Base-by-base conservation (phyloP, 2,888 invertebrate genomes). In the Aricia artaxerxes region DNA sequence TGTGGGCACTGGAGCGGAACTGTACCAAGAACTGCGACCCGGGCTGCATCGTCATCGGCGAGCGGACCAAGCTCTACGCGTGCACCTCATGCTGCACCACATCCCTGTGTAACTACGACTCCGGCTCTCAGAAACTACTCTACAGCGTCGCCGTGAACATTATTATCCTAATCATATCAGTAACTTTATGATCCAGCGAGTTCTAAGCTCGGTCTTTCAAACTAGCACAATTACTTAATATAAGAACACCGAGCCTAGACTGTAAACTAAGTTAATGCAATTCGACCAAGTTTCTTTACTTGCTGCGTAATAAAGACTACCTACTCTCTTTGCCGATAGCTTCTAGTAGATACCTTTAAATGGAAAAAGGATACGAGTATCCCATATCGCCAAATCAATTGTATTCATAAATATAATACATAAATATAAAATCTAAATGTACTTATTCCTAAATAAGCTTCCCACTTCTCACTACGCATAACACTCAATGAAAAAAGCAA, bases 31-130 rank as follows among this genome's bases (percentile, higher is more conserved):
- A 96, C 85, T 98, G 98, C 90, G 97, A 98, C 84, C 96, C 97
- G 0, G 98, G 98, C 13, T 98, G 98, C 91, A 98, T 98, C 85
- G 96, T 98, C 78, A 98, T 98, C 83, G 98, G 98, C 0, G 98
- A 98, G 88, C 93, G 98, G 77, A 98, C 98, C 5, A 98, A 98
- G 87, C 92, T 98, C 1, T 97, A 97, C 90, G 97, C 98, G 16
- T 98, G 98, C 89, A 98, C 97, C 0, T 96, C 97, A 0, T 98
- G 98, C 87, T 98, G 98, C 89, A 96, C 96, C 82, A 95, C 95
- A 11, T 96, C 97, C 4, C 95, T 97, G 6, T 98, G 98, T 91
- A 98, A 98, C 89, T 95, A 95, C 64, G 98, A 97, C 24, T 97
- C 96, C 76, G 95, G 94, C 1, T 87, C 89, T 1, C 83, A 83